Evolutionary conservation across 2,113 vertebrate species (phyloP).

Genomic region (Dendrocopos noguchii): DNA sequence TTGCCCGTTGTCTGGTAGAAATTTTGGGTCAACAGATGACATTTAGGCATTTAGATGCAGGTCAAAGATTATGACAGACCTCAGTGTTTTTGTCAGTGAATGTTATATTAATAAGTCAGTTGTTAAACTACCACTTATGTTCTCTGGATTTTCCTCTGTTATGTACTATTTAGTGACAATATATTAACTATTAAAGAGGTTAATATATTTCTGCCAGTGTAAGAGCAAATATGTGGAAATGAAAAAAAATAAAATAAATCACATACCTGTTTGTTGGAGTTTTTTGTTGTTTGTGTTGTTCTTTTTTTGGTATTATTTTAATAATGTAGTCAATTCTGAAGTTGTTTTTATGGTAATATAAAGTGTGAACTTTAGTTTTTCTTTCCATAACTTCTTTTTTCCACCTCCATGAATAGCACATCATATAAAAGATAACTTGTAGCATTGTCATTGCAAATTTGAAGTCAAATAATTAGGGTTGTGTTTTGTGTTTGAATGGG

Average conservation of each 20-base stretch:
- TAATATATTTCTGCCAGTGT: not conserved
- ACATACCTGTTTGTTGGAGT: not conserved
- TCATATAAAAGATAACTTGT: not conserved
- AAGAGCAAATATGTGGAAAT: not conserved
- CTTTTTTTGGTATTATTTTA: not conserved
- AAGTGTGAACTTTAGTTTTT: not conserved
- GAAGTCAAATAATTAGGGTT: not conserved
- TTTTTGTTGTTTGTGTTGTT: too few species aligned
- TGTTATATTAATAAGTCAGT: not conserved
- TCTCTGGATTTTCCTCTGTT: not conserved
- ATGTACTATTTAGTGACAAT: not conserved
- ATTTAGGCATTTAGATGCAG: not conserved
- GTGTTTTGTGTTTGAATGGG: not conserved
- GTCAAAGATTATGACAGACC: not conserved
- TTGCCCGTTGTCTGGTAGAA: not conserved
- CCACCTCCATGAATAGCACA: not conserved
- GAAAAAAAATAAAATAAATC: rapidly evolving
- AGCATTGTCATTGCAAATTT: not conserved
- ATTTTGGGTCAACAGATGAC: not conserved
- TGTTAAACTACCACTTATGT: not conserved
- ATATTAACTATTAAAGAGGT: not conserved
- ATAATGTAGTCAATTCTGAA: not conserved
- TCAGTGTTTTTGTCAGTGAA: not conserved
- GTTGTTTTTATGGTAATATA: not conserved
- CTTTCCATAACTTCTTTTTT: not conserved